phyloP scores from a whole-genome alignment of 2,113 vertebrate genomes.

The Chascanopsetta lugubris region DNA sequence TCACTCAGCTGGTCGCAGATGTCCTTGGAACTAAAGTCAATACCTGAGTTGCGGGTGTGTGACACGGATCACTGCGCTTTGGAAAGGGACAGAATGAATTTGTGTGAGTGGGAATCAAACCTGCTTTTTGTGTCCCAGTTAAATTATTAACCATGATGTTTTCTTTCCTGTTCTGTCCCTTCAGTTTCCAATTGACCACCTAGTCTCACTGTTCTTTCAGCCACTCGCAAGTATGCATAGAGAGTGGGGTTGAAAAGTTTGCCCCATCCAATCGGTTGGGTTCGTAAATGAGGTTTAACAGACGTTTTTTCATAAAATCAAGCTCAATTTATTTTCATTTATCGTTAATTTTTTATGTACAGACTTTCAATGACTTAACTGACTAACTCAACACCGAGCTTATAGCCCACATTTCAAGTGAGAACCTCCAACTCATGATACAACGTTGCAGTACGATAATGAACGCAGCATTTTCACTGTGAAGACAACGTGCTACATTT shows the following conservation, averaged over 20 bases:
- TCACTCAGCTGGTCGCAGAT: slow-evolving; percentile 8
- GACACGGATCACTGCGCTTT: slow-evolving; percentile 6
- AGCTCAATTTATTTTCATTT: not conserved
- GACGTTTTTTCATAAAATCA: too few species aligned
- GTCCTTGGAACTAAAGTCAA: slow-evolving; percentile 32
- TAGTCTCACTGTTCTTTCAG: not conserved
- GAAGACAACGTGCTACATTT: slow-evolving; percentile 5
- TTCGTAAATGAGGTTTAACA: too few species aligned
- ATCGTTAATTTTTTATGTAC: too few species aligned
- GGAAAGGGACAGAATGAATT: slow-evolving; percentile 8
- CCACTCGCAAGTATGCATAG: not conserved
- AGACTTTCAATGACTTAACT: too few species aligned
- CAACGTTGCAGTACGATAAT: not conserved
- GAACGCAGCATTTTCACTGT: slow-evolving; percentile 21
- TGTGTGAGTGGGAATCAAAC: not conserved
- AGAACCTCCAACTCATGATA: not conserved
- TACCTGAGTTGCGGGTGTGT: not conserved
- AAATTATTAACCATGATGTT: not conserved
- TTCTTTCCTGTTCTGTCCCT: not conserved
- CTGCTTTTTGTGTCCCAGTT: not conserved
- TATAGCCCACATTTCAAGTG: not conserved
- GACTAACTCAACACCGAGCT: too few species aligned
- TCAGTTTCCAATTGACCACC: not conserved
- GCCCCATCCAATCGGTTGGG: too few species aligned
- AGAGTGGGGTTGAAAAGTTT: too few species aligned